Base-by-base conservation (phyloP, 2,113 vertebrate species). In the Sinocyclocheilus rhinocerous region DNA sequence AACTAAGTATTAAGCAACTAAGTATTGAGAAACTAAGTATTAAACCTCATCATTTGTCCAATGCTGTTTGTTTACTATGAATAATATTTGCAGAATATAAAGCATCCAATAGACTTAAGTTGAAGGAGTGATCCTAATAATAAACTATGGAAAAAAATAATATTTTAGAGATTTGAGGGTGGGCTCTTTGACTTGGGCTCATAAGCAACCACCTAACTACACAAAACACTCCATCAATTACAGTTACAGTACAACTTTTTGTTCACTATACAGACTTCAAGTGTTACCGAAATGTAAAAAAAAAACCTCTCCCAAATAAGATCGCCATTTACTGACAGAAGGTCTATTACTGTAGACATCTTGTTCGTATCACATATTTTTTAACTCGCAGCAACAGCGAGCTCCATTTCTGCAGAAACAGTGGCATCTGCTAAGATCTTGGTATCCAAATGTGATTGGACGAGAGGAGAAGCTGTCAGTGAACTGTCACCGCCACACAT, bases 391-490 rank as follows among this genome's bases (percentile, higher is more conserved):
- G n/a, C 15, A 52, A 29, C 50, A 4, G 1, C 6, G 5, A 57
- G 50, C 18, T 78, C 52, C 26, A 12, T 36, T 57, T 59, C n/a
- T 20, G 33, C 72, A 63, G 33, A 33, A 61, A 78, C 50, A 1
- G 18, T 57, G 52, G 18, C 10, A 36, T 78, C 8, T 33, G 26
- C 76, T 78, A 78, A 78, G 50, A 78, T 52, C 26, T 26, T 20
- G 48, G 26, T 77, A 55, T 77, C 57, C 26, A 59, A 78, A 78
- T 78, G 76, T 78, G 52, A 78, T n/a, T 78, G 52, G 76, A 78
- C 29, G n/a, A 76, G 75, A 20, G 16, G 29, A 57, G 76, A 57
- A 10, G 5, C 50, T 78, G 18, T 55, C 76, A 78, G 26, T 57
- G 76, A 78, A 29, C 76, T 78, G 50, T 33, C 50, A 77, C 24